phyloP scores from a whole-genome alignment of 2,113 vertebrate genomes.

The Mugil cephalus region DNA sequence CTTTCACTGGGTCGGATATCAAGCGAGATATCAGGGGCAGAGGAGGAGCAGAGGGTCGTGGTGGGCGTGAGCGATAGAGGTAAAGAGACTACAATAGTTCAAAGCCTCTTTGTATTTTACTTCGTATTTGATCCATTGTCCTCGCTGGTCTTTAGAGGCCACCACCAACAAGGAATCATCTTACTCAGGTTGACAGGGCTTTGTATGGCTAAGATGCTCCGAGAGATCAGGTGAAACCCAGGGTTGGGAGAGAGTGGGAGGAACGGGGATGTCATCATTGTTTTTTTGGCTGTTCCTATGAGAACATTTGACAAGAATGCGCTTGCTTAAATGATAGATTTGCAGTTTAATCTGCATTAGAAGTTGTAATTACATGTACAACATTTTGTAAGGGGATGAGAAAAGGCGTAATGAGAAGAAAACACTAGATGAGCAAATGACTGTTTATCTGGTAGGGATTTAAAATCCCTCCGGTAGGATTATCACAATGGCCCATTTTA shows the following conservation, averaged over 20 bases:
- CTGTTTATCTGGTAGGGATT: constrained; percentile 41
- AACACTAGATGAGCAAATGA: constrained; percentile 50
- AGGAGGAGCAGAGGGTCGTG: constrained; percentile 53
- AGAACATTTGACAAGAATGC: constrained; percentile 16
- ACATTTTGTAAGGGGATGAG: constrained; percentile 13
- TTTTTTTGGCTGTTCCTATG: constrained; percentile 29
- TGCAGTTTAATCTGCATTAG: constrained; percentile 23
- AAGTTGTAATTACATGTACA: constrained; percentile 21
- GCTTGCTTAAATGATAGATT: constrained; percentile 28
- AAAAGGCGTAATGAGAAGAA: constrained; percentile 15
- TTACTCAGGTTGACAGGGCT: constrained; percentile 77
- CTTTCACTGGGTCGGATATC: constrained; percentile 66
- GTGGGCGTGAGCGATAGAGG: constrained; percentile 56
- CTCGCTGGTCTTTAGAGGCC: constrained; percentile 76
- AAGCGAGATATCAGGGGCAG: constrained; percentile 32
- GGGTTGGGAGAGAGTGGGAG: constrained; percentile 40
- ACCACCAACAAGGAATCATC: constrained; percentile 81
- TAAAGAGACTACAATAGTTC: constrained; percentile 79
- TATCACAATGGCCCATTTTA: constrained; percentile 65
- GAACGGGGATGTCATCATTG: constrained; percentile 43
- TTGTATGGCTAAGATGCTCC: constrained; percentile 70
- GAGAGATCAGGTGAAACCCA: constrained; percentile 75
- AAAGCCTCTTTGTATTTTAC: constrained; percentile 72
- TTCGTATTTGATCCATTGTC: constrained; percentile 84
- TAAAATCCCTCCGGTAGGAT: constrained; percentile 53